phyloP scores from a whole-genome alignment of 2,888 invertebrate genomes.

The Tuta absoluta region DNA sequence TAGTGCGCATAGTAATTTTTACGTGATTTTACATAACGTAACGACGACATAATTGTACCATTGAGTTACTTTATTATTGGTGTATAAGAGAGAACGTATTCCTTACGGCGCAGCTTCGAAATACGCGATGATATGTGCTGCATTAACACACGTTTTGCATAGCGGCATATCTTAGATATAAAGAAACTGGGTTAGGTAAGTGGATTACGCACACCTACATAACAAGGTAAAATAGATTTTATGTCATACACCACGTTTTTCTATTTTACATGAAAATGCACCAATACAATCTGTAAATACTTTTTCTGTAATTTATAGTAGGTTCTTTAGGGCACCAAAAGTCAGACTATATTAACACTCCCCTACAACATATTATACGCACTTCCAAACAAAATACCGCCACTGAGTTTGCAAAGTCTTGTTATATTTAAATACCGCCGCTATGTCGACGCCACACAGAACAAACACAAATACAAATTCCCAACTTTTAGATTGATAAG shows the following conservation, averaged over 20 bases:
- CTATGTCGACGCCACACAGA: not conserved
- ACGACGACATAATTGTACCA: slow-evolving; percentile 42
- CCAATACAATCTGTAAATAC: too few species aligned
- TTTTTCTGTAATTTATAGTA: too few species aligned
- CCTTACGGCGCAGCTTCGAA: slow-evolving; percentile 35
- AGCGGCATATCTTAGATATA: not conserved
- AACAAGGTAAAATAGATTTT: too few species aligned
- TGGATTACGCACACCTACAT: too few species aligned
- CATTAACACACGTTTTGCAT: slow-evolving; percentile 12
- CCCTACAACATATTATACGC: not conserved
- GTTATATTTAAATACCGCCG: not conserved
- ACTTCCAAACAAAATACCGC: not conserved
- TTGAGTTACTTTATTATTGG: too few species aligned
- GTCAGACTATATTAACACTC: not conserved
- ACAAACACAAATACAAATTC: slow-evolving; percentile 9
- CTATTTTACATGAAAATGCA: too few species aligned
- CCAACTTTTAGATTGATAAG: slow-evolving; percentile 11
- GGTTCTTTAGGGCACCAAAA: not conserved
- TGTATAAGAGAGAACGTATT: slow-evolving; percentile 26
- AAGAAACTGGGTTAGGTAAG: slow-evolving; percentile 4
- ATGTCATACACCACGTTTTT: not conserved
- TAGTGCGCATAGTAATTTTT: too few species aligned
- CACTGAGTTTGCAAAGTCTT: not conserved
- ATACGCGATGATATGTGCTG: slow-evolving; percentile 23
- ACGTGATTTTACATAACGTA: too few species aligned